Percentiles rank a stretch among this genome's conserved stretches.
These are phyloP conservation scores for Rhinopithecus roxellana DNA, from an alignment of 2,113 vertebrate species.

Conservation along the genomic window DNA sequence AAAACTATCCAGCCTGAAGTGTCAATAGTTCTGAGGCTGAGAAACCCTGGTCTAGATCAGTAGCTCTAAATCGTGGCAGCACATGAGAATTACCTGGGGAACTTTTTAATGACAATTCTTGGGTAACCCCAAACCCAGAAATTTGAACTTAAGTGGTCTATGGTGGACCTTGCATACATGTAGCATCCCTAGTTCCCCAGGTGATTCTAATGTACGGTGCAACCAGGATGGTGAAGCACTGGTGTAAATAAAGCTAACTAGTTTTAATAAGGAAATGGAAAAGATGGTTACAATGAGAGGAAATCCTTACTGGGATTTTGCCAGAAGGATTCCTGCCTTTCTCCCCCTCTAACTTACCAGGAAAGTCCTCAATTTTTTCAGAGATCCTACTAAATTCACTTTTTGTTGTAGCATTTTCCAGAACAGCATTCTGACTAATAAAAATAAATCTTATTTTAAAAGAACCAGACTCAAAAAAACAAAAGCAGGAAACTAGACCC, in stretches of 20 bases:
- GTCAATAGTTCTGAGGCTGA: not conserved
- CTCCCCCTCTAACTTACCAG: not conserved
- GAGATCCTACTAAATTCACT: not conserved
- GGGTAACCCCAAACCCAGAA: not conserved
- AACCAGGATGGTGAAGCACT: not conserved
- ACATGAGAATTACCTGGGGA: not conserved
- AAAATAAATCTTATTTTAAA: slow-evolving; percentile 10
- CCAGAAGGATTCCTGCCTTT: not conserved
- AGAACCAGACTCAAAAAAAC: not conserved
- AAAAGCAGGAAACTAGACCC: not conserved
- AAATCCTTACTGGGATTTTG: not conserved
- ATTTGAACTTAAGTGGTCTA: not conserved
- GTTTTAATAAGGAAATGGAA: not conserved
- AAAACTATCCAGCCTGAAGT: not conserved
- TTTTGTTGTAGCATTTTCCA: not conserved
- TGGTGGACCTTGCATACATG: no score
- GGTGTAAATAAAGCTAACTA: not conserved
- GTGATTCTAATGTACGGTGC: not conserved
- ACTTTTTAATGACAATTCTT: not conserved
- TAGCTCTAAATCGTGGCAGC: not conserved
- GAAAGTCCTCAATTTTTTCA: not conserved
- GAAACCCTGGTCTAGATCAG: not conserved
- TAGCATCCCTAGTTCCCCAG: not conserved
- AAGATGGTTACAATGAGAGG: not conserved
- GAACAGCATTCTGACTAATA: not conserved